Percentiles rank a stretch among this genome's conserved stretches.
These are phyloP conservation scores for Trichogramma pretiosum DNA, from an alignment of 1,140 invertebrate genomes.

Conservation along the genomic window DNA sequence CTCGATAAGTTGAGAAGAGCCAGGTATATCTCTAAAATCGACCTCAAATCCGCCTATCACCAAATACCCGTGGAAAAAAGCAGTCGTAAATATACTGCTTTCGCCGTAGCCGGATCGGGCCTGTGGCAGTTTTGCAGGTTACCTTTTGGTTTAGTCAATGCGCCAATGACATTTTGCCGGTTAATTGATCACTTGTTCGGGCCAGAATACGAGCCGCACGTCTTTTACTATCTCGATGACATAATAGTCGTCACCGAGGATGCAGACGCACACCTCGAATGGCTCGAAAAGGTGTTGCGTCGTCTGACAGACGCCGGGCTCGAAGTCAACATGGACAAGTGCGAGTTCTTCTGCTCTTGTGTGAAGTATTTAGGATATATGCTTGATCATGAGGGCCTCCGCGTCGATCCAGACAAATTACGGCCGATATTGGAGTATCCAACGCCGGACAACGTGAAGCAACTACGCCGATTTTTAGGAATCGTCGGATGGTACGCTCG, in stretches of 20 bases:
- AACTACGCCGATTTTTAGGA: no score
- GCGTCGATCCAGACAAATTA: not conserved
- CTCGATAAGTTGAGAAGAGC: conserved; percentile 28
- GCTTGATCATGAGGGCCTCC: not conserved
- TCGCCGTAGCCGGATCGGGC: conserved; percentile 35
- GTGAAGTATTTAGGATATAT: conserved; percentile 4
- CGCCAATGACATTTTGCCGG: no score
- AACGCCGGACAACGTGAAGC: no score
- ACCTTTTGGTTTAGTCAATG: conserved; percentile 40
- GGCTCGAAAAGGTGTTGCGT: conserved; percentile 9
- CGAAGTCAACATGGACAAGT: conserved; percentile 25
- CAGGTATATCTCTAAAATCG: conserved; percentile 21
- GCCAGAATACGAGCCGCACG: conserved; percentile 25
- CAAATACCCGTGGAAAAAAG: conserved; percentile 28
- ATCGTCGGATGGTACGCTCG: no score
- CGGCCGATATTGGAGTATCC: not conserved
- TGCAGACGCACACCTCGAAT: conserved; percentile 30
- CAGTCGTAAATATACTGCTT: conserved; percentile 37
- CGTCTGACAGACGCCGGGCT: conserved; percentile 1
- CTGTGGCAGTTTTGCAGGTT: conserved; percentile 37
- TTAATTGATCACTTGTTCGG: conserved; percentile 34
- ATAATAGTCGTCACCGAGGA: conserved; percentile 26
- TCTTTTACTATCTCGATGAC: no score
- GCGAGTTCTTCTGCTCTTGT: conserved; percentile 19
- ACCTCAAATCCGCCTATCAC: conserved; percentile 27